Percentiles rank a stretch among this genome's conserved stretches.
These are phyloP conservation scores for Plotosus lineatus DNA, from an alignment of 2,113 vertebrate genomes.

Conservation along the genomic window DNA sequence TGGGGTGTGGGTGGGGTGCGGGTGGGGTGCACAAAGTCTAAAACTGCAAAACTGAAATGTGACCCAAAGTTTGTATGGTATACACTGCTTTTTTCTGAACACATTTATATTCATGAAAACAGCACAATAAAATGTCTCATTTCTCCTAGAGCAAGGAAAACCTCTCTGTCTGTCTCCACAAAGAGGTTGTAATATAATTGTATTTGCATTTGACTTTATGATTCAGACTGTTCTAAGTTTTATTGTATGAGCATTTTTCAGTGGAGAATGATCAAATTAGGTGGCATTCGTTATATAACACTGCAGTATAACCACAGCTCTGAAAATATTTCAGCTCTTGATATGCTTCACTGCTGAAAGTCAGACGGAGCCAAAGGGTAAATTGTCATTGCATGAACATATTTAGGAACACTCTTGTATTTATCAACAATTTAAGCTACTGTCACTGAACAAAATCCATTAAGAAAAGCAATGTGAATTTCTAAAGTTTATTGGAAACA, in stretches of 20 bases:
- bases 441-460: conserved; percentile 8
- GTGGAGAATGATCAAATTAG: conserved; percentile 31
- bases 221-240: conserved; percentile 17
- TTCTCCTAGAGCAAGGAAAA: conserved; percentile 20
- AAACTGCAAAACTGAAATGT: conserved; percentile 22
- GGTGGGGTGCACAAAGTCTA: not conserved
- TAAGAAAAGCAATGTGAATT: not conserved
- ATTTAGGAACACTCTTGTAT: conserved; percentile 23
- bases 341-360: not conserved
- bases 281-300: conserved; percentile 40
- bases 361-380: conserved; percentile 24
- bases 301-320: conserved; percentile 21
- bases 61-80: conserved; percentile 3
- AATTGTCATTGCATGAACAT: conserved; percentile 31
- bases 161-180: conserved; percentile 27
- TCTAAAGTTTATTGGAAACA: not conserved
- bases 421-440: conserved; percentile 33
- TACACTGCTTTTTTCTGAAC: not conserved
- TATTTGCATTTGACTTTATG: conserved; percentile 23
- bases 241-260: conserved; percentile 13
- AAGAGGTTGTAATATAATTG: conserved; percentile 25
- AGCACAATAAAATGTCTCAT: conserved; percentile 8
- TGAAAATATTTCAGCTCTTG: conserved; percentile 19
- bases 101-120: conserved; percentile 37
- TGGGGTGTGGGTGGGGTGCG: too few relatives aligned